Evolutionary conservation across 2,797 vertebrate genomes (phyloP).

Genomic region (Danio choprae): DNA sequence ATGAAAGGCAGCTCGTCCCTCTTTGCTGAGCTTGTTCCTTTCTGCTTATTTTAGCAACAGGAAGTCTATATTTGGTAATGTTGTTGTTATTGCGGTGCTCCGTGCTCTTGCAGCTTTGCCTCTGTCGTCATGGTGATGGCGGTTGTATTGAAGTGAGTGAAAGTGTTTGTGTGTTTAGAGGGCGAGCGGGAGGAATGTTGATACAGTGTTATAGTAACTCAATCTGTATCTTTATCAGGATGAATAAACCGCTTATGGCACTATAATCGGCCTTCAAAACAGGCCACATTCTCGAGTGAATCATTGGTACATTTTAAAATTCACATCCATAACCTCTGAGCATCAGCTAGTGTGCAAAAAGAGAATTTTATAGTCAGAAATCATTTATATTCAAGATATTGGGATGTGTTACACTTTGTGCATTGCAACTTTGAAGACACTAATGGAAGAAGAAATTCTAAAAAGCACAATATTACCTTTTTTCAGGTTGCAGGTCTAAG

Average conservation of each 20-base stretch:
- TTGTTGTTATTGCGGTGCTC: constrained; percentile 52
- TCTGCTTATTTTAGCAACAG: constrained; percentile 33
- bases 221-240: constrained; percentile 26
- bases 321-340: neutral
- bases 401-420: too few species aligned
- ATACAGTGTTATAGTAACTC: constrained; percentile 11
- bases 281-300: neutral
- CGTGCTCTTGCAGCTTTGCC: constrained; percentile 50
- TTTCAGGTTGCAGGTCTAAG: too few species aligned
- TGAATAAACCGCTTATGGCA: constrained; percentile 11
- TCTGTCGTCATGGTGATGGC: constrained; percentile 61
- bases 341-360: neutral
- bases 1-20: constrained; percentile 21
- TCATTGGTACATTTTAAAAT: constrained; percentile 2
- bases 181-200: constrained; percentile 18
- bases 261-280: constrained; percentile 6
- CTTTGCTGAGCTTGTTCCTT: constrained; percentile 21
- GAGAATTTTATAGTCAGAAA: neutral
- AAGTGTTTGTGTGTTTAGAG: constrained; percentile 28
- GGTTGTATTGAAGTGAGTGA: constrained; percentile 52
- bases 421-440: neutral
- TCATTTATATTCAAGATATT: too few species aligned
- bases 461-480: too few species aligned
- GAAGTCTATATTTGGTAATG: constrained; percentile 63
- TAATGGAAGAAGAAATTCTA: too few species aligned